Conservation (phyloP, 2,113 vertebrate species). For the Strigops habroptila region DNA sequence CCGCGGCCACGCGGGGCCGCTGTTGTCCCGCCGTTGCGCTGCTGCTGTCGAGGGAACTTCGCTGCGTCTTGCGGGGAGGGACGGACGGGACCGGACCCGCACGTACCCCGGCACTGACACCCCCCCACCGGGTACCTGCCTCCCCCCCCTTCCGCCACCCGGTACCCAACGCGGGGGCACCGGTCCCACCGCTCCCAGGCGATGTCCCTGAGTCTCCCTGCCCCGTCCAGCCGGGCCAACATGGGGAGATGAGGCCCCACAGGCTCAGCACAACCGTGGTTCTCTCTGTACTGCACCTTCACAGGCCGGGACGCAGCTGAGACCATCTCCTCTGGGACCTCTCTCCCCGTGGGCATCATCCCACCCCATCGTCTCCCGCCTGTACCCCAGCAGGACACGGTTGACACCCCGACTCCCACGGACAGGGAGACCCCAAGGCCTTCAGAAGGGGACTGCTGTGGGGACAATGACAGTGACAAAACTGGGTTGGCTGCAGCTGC, state of each 20-base stretch:
- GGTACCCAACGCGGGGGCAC: background rate
- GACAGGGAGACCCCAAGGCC: background rate
- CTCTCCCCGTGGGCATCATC: background rate
- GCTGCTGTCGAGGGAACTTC: background rate
- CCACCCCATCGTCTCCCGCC: background rate
- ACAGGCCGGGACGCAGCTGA: background rate
- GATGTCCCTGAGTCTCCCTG: too few species aligned
- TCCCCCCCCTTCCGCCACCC: too few species aligned
- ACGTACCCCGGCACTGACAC: background rate
- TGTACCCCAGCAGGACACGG: background rate
- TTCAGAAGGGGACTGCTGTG: fast-evolving
- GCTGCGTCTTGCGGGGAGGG: background rate
- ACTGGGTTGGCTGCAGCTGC: background rate
- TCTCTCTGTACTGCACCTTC: background rate
- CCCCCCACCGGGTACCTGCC: too few species aligned
- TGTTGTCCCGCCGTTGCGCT: conserved; percentile 3
- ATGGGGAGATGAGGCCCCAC: fast-evolving
- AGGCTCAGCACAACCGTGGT: background rate
- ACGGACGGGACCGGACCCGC: background rate
- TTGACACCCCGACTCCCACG: fast-evolving
- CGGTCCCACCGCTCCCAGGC: fast-evolving
- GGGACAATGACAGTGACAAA: background rate
- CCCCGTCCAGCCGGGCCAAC: fast-evolving
- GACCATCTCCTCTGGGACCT: background rate
- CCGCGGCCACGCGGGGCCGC: background rate